Evolutionary conservation across 2,797 vertebrate genomes (phyloP).

Genomic region (Buphagus erythrorhynchus): DNA sequence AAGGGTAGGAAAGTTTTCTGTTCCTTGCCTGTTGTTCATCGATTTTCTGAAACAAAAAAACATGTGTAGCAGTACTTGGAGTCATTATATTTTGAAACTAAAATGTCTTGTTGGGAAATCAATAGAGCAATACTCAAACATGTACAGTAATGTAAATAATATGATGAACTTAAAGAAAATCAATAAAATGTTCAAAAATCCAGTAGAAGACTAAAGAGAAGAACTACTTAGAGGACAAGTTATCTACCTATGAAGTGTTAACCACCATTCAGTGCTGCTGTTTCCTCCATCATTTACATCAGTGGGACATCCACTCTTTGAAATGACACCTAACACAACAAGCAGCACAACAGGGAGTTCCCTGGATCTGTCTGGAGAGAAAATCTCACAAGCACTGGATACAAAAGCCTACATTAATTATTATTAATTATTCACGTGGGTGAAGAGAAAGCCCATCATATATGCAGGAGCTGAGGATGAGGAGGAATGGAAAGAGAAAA

Average conservation of each 20-base stretch:
- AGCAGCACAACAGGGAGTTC: background rate
- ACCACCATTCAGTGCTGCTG: background rate
- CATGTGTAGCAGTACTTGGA: background rate
- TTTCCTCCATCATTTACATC: background rate
- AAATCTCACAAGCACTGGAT: background rate
- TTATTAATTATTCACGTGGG: background rate
- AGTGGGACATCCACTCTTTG: background rate
- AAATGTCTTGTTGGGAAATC: constrained; percentile 74
- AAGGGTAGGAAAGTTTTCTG: background rate
- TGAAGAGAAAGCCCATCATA: background rate
- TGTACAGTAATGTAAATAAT: constrained; percentile 51
- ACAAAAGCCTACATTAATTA: background rate
- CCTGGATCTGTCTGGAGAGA: background rate
- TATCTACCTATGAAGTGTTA: constrained; percentile 26
- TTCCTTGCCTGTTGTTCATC: background rate
- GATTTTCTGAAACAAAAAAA: constrained; percentile 48
- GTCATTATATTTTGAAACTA: constrained; percentile 68
- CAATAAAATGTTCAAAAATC: constrained; percentile 62
- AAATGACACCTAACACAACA: background rate
- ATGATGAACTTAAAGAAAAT: constrained; percentile 64
- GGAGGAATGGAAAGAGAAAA: background rate
- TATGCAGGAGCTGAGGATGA: background rate
- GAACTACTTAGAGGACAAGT: background rate
- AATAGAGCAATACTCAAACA: constrained; percentile 67
- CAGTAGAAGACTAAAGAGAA: constrained; percentile 57